Evolutionary conservation across 2,113 vertebrate genomes (phyloP), one percentile per base, ranked within the genome.

Genomic region (Crotalus horridus): DNA sequence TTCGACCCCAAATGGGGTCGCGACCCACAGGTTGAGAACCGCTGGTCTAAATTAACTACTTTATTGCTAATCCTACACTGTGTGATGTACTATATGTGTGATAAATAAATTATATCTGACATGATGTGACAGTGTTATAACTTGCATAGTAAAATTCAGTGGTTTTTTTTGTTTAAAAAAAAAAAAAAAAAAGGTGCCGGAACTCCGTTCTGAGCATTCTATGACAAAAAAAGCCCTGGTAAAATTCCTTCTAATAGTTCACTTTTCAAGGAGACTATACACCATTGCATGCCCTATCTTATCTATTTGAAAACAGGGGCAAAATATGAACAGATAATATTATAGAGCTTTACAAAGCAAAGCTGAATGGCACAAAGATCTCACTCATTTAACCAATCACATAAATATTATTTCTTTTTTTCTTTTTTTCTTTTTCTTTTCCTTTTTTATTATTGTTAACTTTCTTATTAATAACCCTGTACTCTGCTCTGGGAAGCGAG

Each of bases 321-420:
- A 26, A 51, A 51, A 87, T 87, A 51, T 87, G 23, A 87, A 6
- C 48, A 43, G 24, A 8, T 51, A 29, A 74, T 74, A 87, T 15
- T 46, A 29, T n/a, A 26, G 12, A 15, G 5, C 12, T 51, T 53
- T 53, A 89, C 9, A 89, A 89, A 58, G 24, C 8, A 89, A 89
- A 89, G 10, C 17, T 55, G 74, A 81, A 81, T 43, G 74, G 33
- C 33, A 81, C 74, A 58, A 89, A 58, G 33, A 4, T 20, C 20
- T 89, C 55, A 58, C 20, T 23, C 59, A 21, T 39, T 58, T 56
- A 43, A 58, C 20, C 4, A 43, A 39, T 39, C 29, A 54, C 0
- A 58, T n/a, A 91, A 95, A 92, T 92, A 39, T 91, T 85, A 86
- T 23, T 93, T 92, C 23, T 39, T 39, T 39, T 39, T 39, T 2